These are phyloP conservation scores for Olivierus martensii DNA, from an alignment of 1,140 invertebrate genomes.

Conservation along the genomic window DNA sequence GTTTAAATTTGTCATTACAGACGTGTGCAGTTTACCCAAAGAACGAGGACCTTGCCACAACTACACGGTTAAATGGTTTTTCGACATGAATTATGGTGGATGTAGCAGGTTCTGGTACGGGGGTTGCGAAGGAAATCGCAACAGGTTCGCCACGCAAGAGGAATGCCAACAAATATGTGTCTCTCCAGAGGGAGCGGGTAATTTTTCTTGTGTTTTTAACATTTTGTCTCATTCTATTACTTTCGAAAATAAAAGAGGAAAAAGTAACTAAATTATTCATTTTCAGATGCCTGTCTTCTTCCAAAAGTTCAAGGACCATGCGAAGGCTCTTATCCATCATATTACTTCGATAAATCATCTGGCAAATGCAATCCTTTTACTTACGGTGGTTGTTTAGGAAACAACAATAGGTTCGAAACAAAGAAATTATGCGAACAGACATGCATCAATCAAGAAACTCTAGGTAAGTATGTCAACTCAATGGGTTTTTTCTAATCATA, in stretches of 20 bases:
- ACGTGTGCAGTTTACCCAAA: slow-evolving; percentile 52
- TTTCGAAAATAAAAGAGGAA: too few relatives aligned
- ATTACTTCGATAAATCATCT: slow-evolving; percentile 61
- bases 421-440: slow-evolving; percentile 51
- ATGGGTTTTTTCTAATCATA: background rate
- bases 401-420: slow-evolving; percentile 70
- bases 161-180: slow-evolving; percentile 79
- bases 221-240: background rate
- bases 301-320: slow-evolving; percentile 75
- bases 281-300: slow-evolving; percentile 59
- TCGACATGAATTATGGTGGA: slow-evolving; percentile 69
- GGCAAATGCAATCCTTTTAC: slow-evolving; percentile 55
- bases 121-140: slow-evolving; percentile 81
- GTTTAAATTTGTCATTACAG: too few relatives aligned
- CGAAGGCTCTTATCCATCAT: slow-evolving; percentile 57
- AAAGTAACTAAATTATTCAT: background rate
- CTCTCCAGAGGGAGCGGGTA: slow-evolving; percentile 64
- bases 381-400: slow-evolving; percentile 84
- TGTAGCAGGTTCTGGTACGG: slow-evolving; percentile 92
- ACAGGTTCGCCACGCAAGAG: slow-evolving; percentile 67
- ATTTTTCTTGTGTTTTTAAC: background rate
- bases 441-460: slow-evolving; percentile 16
- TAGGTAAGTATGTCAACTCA: slow-evolving; percentile 8
- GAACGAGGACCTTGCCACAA: slow-evolving; percentile 65
- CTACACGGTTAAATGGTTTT: slow-evolving; percentile 66